phyloP scores from a whole-genome alignment of 2,888 invertebrate species.

The Ashinkailepas kermadecensis region DNA sequence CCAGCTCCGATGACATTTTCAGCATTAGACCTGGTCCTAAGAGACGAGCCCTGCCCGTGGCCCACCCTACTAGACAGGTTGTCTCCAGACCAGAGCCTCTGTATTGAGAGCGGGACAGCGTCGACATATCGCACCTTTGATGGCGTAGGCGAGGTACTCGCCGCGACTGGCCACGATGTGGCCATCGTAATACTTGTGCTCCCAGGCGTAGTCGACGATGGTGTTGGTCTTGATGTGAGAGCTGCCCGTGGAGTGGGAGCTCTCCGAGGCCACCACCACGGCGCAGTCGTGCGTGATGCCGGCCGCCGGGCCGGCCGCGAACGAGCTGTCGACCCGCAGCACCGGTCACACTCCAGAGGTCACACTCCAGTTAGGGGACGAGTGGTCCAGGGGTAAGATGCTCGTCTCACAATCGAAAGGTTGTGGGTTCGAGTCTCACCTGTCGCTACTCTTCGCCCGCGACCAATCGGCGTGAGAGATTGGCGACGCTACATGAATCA shows the following conservation, averaged over 20 bases:
- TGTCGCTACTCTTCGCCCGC: too few relatives aligned
- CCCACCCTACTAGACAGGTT: too few relatives aligned
- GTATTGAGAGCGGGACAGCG: too few relatives aligned
- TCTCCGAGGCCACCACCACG: background rate
- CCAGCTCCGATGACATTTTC: too few relatives aligned
- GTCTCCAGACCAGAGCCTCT: too few relatives aligned
- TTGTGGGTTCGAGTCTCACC: too few relatives aligned
- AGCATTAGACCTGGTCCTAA: too few relatives aligned
- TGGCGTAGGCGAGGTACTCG: conserved; percentile 79
- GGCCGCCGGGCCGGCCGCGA: background rate
- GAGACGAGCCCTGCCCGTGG: too few relatives aligned
- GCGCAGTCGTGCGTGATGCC: background rate
- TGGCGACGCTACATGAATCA: too few relatives aligned
- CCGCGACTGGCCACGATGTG: conserved; percentile 77
- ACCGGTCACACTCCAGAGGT: background rate
- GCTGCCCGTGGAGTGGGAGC: conserved; percentile 50
- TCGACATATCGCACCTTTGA: conserved; percentile 59
- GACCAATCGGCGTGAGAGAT: too few relatives aligned
- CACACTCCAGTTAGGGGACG: background rate
- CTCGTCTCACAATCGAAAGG: too few relatives aligned
- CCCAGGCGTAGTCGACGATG: conserved; percentile 90
- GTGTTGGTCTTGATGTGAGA: conserved; percentile 84
- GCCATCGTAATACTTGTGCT: conserved; percentile 75
- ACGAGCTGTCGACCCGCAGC: background rate
- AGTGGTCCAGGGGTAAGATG: background rate